phyloP scores from a whole-genome alignment of 2,888 invertebrate species.

The Archips xylosteana region DNA sequence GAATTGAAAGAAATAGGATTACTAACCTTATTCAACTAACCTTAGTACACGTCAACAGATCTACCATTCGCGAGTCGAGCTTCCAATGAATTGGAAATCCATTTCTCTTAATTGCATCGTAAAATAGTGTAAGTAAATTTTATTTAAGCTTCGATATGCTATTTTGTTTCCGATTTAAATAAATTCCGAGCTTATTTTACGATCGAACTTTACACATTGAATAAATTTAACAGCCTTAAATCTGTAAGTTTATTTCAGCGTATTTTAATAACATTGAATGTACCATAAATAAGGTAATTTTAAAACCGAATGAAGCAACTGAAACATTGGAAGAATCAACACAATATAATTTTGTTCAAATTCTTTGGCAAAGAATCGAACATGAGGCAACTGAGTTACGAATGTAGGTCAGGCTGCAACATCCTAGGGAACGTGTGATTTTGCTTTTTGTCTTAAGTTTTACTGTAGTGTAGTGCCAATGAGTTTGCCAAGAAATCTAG shows the following conservation, averaged over 20 bases:
- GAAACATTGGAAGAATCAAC: constrained; percentile 19
- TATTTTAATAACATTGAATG: neutral
- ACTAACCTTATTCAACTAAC: constrained; percentile 39
- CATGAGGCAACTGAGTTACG: constrained; percentile 53
- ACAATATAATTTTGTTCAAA: constrained; percentile 36
- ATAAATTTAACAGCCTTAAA: constrained; percentile 19
- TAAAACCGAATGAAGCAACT: constrained; percentile 2
- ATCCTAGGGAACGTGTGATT: constrained; percentile 46
- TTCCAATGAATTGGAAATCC: neutral
- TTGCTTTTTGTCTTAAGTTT: constrained; percentile 53
- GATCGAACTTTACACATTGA: constrained; percentile 24
- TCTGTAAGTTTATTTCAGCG: neutral
- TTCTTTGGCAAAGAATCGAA: constrained; percentile 54
- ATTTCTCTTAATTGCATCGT: constrained; percentile 1
- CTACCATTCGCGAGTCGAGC: neutral
- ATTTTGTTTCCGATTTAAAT: constrained; percentile 19
- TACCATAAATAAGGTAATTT: neutral
- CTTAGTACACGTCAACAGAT: constrained; percentile 25
- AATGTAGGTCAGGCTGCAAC: constrained; percentile 62
- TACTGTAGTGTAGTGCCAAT: constrained; percentile 53
- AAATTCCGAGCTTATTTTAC: constrained; percentile 20
- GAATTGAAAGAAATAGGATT: constrained; percentile 47
- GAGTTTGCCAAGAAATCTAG: constrained; percentile 62
- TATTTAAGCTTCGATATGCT: neutral
- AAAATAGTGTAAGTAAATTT: constrained; percentile 5